Evolutionary conservation across 2,113 vertebrate species (phyloP).

Genomic region (Mastomys natalensis): DNA sequence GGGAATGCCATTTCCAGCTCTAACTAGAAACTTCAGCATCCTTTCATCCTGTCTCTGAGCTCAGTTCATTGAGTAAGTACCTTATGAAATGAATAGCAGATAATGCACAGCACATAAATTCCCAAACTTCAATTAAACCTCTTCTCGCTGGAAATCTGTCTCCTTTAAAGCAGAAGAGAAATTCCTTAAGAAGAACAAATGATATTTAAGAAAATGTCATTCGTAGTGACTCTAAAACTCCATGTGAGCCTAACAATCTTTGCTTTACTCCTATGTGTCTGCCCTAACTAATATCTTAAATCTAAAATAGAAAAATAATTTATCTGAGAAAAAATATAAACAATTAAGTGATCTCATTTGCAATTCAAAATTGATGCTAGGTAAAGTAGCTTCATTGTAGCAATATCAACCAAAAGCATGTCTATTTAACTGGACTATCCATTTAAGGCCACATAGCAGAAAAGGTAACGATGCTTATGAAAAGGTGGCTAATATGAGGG

Average conservation of each 20-base stretch:
- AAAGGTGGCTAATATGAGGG: background rate
- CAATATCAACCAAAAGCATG: slow-evolving; percentile 32
- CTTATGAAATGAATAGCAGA: background rate
- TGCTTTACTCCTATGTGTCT: background rate
- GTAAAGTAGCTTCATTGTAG: slow-evolving; percentile 22
- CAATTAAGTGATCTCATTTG: background rate
- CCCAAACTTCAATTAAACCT: background rate
- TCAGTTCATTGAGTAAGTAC: background rate
- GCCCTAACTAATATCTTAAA: background rate
- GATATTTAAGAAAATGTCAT: slow-evolving; percentile 10
- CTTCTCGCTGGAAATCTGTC: background rate
- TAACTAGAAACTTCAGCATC: background rate
- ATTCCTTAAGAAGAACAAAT: background rate
- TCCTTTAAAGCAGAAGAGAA: background rate
- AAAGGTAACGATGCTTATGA: slow-evolving; percentile 4
- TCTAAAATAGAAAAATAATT: slow-evolving; percentile 18
- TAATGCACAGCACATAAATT: background rate
- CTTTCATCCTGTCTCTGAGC: background rate
- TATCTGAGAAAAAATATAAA: background rate
- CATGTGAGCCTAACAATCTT: background rate
- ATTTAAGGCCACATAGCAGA: background rate
- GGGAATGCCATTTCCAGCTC: background rate
- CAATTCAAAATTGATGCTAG: slow-evolving; percentile 18
- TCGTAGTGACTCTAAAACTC: background rate
- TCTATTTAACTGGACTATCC: slow-evolving; percentile 37